Evolutionary conservation across 2,113 vertebrate species (phyloP).

Genomic region (Scalopus aquaticus): DNA sequence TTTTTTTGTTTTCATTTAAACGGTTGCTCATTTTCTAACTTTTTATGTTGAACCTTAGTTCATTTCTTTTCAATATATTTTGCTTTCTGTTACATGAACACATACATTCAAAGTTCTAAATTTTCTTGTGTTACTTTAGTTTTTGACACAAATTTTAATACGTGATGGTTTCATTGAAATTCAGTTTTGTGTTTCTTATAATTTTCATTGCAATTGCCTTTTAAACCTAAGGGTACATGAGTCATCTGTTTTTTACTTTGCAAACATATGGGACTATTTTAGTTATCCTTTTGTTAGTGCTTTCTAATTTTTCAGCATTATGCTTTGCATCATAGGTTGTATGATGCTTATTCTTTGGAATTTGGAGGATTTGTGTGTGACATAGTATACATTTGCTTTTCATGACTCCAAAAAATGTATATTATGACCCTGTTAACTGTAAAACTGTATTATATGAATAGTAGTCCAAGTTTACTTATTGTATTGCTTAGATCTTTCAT

Average conservation of each 20-base stretch:
- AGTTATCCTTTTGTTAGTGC: background rate
- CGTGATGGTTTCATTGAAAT: background rate
- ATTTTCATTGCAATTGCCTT: conserved; percentile 9
- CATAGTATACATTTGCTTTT: background rate
- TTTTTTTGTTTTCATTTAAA: background rate
- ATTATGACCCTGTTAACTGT: background rate
- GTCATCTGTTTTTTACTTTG: background rate
- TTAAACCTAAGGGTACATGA: background rate
- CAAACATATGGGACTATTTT: conserved; percentile 21
- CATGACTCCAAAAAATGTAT: background rate
- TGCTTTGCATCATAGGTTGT: background rate
- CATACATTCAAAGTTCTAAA: background rate
- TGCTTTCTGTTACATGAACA: background rate
- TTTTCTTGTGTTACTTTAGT: background rate
- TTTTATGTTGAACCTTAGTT: background rate
- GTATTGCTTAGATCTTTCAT: background rate
- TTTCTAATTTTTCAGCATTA: conserved; percentile 35
- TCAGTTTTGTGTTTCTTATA: conserved; percentile 2
- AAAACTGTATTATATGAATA: background rate
- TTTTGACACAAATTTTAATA: background rate
- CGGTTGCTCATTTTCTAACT: background rate
- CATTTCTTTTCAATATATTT: background rate
- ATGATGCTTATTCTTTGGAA: conserved; percentile 19
- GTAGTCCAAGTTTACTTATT: background rate
- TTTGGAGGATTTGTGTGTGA: background rate